Evolutionary conservation across 2,113 vertebrate genomes (phyloP), one percentile per base, ranked within the genome.

Genomic region (Sminthopsis crassicaudata): DNA sequence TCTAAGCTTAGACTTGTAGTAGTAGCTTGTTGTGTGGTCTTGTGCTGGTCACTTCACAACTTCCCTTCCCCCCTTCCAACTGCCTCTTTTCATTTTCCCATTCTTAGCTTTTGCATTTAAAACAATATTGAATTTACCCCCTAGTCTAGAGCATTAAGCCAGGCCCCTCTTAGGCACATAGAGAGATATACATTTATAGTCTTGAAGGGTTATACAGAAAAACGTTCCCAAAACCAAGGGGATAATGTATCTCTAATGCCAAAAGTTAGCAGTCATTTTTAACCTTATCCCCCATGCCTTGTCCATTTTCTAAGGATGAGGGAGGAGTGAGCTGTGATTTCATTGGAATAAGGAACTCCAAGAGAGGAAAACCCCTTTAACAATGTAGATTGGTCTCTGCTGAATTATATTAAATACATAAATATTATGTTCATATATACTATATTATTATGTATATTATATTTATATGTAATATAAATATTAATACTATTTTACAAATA

Each of bases 11-110:
- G 12, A 54, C 92, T 95, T 23, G 89, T 26, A 3, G 27, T 36
- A 0, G n/a, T 36, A 0, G 94, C 96, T 0, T 8, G 14, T 93
- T 97, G 97, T 97, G 97, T 98, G 97, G 97, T 97, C 97, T 92
- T 1, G 19, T n/a, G 93, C 55, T 0, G 76, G 96, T 92, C 0
- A 30, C 95, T 53, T 96, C 95, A 97, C 97, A 96, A 24, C 97
- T 51, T 96, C 93, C 2, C n/a, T 91, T 97, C 95, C 97, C 95
- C 96, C 96, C 67, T 90, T 48, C 27, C 42, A 27, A 90, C 89
- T 7, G 25, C 94, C 95, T 50, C 10, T 94, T 96, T 95, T 95
- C 97, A 97, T 89, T 0, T 90, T n/a, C 89, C 57, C 93, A 91
- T 89, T n/a, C 94, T 50, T 67, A 0, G 42, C 11, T 36, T 92